Conservation (phyloP, 2,797 vertebrate genomes). For the Nothura maculosa region DNA sequence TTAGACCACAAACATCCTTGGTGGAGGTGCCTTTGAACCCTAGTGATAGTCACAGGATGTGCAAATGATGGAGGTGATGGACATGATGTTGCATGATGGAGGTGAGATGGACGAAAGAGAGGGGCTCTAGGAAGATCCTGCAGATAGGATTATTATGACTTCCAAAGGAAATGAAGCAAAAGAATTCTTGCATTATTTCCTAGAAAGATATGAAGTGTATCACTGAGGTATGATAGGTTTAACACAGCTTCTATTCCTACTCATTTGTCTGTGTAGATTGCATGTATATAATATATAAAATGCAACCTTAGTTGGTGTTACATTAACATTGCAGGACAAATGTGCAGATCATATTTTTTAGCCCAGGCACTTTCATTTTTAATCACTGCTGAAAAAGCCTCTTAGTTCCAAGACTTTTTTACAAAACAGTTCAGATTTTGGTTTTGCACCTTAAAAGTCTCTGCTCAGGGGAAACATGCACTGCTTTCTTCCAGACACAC, state of each 20-base stretch:
- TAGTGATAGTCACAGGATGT: background rate
- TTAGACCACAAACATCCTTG: background rate
- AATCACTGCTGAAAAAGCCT: background rate
- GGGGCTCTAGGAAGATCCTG: background rate
- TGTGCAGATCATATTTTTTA: background rate
- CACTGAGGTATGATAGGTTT: background rate
- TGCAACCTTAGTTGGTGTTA: background rate
- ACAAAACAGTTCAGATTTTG: background rate
- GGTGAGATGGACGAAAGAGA: background rate
- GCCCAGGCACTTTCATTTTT: background rate
- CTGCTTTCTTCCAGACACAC: constrained; percentile 9
- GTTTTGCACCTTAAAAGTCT: constrained; percentile 5
- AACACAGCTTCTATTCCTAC: background rate
- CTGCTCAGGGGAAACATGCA: background rate
- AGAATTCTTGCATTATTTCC: background rate
- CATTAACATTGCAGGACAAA: background rate
- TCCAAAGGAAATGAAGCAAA: background rate
- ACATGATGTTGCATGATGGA: background rate
- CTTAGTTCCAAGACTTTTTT: background rate
- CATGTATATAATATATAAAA: background rate
- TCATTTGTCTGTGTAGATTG: constrained; percentile 14
- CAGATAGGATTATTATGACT: background rate
- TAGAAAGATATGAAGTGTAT: background rate
- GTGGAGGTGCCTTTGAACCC: background rate
- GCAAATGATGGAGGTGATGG: background rate